Percentiles rank a stretch among this genome's conserved stretches.
phyloP scores from a whole-genome alignment of 1,140 invertebrate genomes.

The Brachystomella parvula region DNA sequence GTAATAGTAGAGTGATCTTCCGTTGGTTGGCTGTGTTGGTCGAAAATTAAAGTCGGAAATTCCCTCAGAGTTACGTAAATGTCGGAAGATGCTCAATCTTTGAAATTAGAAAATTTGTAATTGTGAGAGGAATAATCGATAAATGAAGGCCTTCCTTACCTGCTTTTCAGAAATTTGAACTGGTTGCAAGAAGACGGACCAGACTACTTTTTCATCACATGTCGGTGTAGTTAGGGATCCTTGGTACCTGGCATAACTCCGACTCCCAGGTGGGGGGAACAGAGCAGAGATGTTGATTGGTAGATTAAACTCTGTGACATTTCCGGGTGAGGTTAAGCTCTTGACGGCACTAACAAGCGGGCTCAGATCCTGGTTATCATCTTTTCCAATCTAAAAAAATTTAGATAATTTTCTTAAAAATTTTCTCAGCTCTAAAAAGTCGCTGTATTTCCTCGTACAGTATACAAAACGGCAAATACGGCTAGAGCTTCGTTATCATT shows the following conservation, averaged over 20 bases:
- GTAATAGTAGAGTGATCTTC: neutral
- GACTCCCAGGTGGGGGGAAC: slow-evolving; percentile 49
- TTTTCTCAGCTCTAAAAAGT: slow-evolving; percentile 1
- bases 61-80: slow-evolving; percentile 19
- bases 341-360: too few species aligned
- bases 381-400: too few species aligned
- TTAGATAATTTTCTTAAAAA: too few species aligned
- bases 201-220: slow-evolving; percentile 50
- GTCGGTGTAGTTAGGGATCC: slow-evolving; percentile 55
- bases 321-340: too few species aligned
- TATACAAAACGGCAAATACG: slow-evolving; percentile 42
- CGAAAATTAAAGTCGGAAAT: slow-evolving; percentile 36
- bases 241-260: slow-evolving; percentile 63
- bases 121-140: too few species aligned
- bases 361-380: too few species aligned
- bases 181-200: slow-evolving; percentile 47
- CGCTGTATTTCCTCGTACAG: neutral
- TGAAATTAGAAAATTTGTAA: neutral
- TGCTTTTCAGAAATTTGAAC: slow-evolving; percentile 20
- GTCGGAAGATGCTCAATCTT: neutral
- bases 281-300: slow-evolving; percentile 46
- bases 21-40: slow-evolving; percentile 31
- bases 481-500: slow-evolving; percentile 44
- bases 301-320: slow-evolving; percentile 45
- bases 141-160: too few species aligned